phyloP scores from a whole-genome alignment of 2,113 vertebrate species.

The Nycticebus coucang region DNA sequence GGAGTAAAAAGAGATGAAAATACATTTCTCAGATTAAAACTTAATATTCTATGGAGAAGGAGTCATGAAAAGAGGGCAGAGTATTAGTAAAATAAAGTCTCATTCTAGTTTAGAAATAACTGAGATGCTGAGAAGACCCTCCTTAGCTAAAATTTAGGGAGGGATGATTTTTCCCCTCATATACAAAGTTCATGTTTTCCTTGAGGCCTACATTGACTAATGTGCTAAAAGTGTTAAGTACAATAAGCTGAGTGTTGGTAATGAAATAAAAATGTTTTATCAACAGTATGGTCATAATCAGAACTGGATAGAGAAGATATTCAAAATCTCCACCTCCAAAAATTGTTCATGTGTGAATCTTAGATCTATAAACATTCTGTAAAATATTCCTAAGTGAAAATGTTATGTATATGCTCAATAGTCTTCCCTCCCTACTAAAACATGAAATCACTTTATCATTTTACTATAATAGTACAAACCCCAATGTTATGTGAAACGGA shows the following conservation, averaged over 20 bases:
- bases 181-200: not conserved
- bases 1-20: not conserved
- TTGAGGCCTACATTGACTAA: not conserved
- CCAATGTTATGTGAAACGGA: not conserved
- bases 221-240: not conserved
- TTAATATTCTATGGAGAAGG: not conserved
- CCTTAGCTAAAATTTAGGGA: not conserved
- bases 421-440: not conserved
- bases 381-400: not conserved
- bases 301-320: not conserved
- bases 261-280: not conserved
- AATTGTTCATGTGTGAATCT: not conserved
- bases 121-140: not conserved
- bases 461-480: not conserved
- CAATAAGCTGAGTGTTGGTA: not conserved
- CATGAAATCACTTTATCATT: not conserved
- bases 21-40: not conserved
- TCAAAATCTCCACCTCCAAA: not conserved
- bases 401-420: not conserved
- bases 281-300: not conserved
- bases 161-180: not conserved
- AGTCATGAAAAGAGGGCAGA: not conserved
- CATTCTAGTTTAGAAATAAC: not conserved
- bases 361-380: not conserved
- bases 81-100: conserved; percentile 26